phyloP scores from a whole-genome alignment of 1,140 invertebrate species.

The Drosophila mojavensis region DNA sequence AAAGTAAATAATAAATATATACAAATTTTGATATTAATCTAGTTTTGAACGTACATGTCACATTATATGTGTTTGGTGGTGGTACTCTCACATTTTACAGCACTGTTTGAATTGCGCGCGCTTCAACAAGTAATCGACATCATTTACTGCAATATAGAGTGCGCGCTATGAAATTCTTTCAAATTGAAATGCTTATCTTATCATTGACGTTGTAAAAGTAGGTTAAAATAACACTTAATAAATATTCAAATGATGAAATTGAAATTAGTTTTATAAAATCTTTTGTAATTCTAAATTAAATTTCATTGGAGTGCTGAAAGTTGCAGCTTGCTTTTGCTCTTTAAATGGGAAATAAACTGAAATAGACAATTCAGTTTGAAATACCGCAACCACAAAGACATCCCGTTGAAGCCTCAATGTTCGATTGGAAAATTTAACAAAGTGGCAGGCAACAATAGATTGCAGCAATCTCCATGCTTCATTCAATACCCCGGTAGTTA shows the following conservation, averaged over 20 bases:
- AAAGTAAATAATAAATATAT: background rate
- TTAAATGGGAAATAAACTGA: conserved; percentile 17
- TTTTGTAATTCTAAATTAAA: background rate
- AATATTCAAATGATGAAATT: background rate
- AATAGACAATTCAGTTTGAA: conserved; percentile 31
- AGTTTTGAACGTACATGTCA: too few species aligned
- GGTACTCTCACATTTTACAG: background rate
- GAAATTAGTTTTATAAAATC: background rate
- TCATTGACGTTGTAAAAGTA: background rate
- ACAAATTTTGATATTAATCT: too few species aligned
- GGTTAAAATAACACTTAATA: background rate
- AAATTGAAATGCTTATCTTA: conserved; percentile 13
- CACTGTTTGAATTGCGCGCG: conserved; percentile 4
- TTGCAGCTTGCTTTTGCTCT: background rate
- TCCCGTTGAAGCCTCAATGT: conserved; percentile 38
- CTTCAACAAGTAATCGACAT: conserved; percentile 9
- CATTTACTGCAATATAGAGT: conserved; percentile 1
- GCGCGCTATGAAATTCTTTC: conserved; percentile 19
- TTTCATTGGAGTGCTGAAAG: background rate
- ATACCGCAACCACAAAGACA: conserved; percentile 38
- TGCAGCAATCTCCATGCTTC: conserved; percentile 14
- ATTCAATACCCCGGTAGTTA: conserved; percentile 32
- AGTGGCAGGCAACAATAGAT: conserved; percentile 62
- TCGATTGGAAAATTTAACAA: conserved; percentile 57
- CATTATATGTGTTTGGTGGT: background rate